Conservation (phyloP, 2,113 vertebrate species). For the Tamias sibiricus region DNA sequence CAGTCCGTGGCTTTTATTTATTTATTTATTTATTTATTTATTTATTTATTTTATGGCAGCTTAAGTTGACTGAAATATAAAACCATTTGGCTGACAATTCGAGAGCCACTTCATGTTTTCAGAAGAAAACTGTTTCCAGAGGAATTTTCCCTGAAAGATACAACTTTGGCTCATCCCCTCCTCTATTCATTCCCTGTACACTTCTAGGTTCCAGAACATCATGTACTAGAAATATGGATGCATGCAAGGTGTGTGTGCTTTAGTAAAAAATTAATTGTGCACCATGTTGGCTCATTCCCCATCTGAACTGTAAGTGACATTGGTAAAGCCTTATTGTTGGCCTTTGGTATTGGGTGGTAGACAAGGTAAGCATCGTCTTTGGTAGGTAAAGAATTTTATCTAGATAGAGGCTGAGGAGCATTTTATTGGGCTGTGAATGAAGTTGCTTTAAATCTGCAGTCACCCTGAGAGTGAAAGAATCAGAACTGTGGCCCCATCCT, state of each 20-base stretch:
- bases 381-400: background rate
- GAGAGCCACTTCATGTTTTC: background rate
- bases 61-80: background rate
- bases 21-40: background rate
- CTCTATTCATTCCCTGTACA: background rate
- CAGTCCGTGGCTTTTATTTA: background rate
- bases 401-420: background rate
- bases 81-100: background rate
- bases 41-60: background rate
- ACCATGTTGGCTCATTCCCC: background rate
- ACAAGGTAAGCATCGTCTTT: background rate
- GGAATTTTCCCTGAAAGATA: background rate
- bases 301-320: too few relatives aligned
- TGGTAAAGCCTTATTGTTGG: background rate
- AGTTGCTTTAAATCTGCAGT: background rate
- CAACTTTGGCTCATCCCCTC: too few relatives aligned
- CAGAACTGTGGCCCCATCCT: background rate
- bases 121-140: background rate
- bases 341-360: background rate
- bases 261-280: background rate
- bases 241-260: background rate
- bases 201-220: background rate
- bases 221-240: background rate
- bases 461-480: background rate
- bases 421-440: background rate